These are phyloP conservation scores for Sarcophaga variegata DNA, from an alignment of 2,888 invertebrate species.

Conservation along the genomic window DNA sequence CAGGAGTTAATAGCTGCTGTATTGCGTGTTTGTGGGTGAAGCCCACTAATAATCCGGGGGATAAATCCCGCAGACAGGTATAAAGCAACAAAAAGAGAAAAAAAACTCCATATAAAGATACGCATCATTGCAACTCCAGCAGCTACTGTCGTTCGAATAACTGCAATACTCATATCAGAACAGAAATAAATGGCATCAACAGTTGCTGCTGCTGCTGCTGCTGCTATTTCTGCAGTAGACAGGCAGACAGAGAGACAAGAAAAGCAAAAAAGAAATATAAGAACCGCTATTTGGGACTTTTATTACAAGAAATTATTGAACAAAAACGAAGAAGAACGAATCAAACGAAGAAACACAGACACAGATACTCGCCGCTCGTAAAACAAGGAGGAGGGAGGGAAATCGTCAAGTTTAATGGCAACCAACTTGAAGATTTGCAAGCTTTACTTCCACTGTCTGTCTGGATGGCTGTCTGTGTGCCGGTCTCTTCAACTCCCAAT, in stretches of 20 bases:
- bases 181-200: slow-evolving; percentile 12
- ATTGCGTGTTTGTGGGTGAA: slow-evolving; percentile 60
- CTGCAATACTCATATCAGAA: slow-evolving; percentile 33
- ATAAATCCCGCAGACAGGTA: slow-evolving; percentile 28
- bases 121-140: slow-evolving; percentile 36
- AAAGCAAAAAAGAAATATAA: slow-evolving; percentile 32
- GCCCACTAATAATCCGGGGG: slow-evolving; percentile 47
- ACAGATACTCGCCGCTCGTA: background rate
- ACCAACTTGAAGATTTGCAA: background rate
- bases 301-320: slow-evolving; percentile 50
- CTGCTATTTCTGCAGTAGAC: slow-evolving; percentile 22
- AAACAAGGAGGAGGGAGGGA: background rate
- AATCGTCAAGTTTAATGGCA: background rate
- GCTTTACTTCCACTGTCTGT: background rate
- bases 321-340: slow-evolving; percentile 10
- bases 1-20: slow-evolving; percentile 6
- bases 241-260: background rate
- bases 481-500: too few species aligned
- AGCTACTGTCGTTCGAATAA: slow-evolving; percentile 50
- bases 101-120: background rate
- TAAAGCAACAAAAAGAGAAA: background rate
- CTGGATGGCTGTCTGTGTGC: background rate
- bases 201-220: slow-evolving; percentile 33
- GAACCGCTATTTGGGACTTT: slow-evolving; percentile 63
- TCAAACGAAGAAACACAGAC: slow-evolving; percentile 7